Conservation (phyloP, 2,888 invertebrate species). For the Xestia rhomboidea region DNA sequence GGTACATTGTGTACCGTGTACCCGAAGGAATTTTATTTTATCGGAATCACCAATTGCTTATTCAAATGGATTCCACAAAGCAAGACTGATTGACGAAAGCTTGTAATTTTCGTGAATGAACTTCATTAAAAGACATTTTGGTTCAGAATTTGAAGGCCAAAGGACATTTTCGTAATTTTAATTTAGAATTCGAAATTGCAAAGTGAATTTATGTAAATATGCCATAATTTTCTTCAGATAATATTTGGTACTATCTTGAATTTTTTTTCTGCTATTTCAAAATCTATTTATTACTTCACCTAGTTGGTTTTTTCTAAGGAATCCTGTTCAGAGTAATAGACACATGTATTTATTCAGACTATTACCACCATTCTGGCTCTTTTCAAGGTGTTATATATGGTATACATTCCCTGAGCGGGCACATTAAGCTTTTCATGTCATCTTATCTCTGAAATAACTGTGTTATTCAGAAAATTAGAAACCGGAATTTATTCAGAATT, state of each 20-base stretch:
- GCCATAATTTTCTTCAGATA: neutral
- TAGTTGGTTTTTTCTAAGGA: neutral
- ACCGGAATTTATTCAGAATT: neutral
- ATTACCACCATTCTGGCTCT: neutral
- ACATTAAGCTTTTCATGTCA: neutral
- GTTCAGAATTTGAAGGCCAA: slow-evolving; percentile 8
- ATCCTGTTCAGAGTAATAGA: neutral
- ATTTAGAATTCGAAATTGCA: neutral
- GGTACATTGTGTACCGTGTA: slow-evolving; percentile 45
- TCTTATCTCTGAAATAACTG: neutral
- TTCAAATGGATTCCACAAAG: slow-evolving; percentile 45
- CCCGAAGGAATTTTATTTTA: slow-evolving; percentile 35
- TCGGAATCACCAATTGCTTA: slow-evolving; percentile 48
- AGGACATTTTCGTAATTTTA: slow-evolving; percentile 8
- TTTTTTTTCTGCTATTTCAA: neutral
- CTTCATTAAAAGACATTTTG: slow-evolving; percentile 34
- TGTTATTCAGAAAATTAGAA: neutral
- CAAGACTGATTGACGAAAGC: slow-evolving; percentile 50
- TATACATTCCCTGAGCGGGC: neutral
- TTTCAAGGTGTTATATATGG: neutral
- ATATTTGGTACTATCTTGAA: neutral
- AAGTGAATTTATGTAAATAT: neutral
- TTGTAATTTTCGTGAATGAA: slow-evolving; percentile 43
- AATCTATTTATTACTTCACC: neutral
- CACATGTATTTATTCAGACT: neutral